phyloP scores from a whole-genome alignment of 2,797 vertebrate species.

The Hirundo rustica region DNA sequence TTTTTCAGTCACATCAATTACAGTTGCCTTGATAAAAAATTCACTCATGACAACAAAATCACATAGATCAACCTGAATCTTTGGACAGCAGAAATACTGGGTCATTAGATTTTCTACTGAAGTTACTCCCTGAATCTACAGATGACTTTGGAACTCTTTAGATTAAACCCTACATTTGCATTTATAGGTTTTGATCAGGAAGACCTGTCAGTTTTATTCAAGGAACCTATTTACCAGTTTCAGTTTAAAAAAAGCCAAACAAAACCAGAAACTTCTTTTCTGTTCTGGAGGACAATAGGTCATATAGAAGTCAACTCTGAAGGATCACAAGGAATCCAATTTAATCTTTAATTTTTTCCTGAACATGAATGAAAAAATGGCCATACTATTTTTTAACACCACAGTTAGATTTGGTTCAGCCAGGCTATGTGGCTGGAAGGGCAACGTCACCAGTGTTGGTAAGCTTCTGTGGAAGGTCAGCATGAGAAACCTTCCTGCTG shows the following conservation, averaged over 20 bases:
- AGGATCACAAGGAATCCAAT: background rate
- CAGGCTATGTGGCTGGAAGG: background rate
- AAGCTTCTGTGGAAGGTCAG: background rate
- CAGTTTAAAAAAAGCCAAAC: background rate
- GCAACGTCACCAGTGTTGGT: background rate
- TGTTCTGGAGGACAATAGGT: background rate
- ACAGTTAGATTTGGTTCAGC: background rate
- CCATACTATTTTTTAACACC: background rate
- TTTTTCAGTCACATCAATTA: background rate
- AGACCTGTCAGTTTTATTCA: background rate
- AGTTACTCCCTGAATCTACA: background rate
- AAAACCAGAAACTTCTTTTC: background rate
- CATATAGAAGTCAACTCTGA: background rate
- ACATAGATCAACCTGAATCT: background rate
- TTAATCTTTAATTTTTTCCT: background rate
- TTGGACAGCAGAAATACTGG: background rate
- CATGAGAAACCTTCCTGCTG: background rate
- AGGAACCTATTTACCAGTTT: background rate
- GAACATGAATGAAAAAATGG: background rate
- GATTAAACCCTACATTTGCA: background rate
- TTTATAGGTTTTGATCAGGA: background rate
- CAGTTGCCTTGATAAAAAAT: background rate
- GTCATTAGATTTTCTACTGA: background rate
- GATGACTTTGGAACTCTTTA: background rate
- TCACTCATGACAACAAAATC: background rate